These are phyloP conservation scores for Eupithecia pulchellata DNA, from an alignment of 2,888 invertebrate genomes.

Conservation along the genomic window DNA sequence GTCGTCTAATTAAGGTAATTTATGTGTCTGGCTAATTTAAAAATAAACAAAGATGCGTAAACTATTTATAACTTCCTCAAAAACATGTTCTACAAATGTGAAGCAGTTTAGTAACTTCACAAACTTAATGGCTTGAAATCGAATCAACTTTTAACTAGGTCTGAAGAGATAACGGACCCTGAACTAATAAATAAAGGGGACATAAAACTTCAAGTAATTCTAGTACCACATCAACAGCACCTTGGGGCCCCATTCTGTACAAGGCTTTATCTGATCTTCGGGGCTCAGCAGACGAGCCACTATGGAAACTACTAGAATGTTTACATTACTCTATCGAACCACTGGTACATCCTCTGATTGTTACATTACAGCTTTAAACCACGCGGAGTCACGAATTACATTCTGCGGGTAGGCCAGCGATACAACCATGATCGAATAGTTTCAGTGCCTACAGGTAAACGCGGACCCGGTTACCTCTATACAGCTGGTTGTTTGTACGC, in stretches of 20 bases:
- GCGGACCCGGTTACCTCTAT: too few species aligned
- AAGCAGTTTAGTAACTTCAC: not conserved
- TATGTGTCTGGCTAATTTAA: not conserved
- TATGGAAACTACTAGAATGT: not conserved
- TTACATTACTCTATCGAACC: not conserved
- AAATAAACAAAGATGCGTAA: not conserved
- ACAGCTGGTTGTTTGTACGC: too few species aligned
- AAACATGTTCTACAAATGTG: not conserved
- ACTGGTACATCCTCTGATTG: not conserved
- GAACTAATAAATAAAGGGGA: conserved; percentile 21
- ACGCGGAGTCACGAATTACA: too few species aligned
- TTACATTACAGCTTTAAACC: not conserved
- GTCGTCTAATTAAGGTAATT: conserved; percentile 36
- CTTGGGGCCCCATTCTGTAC: conserved; percentile 65
- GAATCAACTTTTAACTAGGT: conserved; percentile 40
- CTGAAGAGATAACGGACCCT: conserved; percentile 31
- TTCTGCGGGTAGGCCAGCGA: not conserved
- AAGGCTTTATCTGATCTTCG: conserved; percentile 50
- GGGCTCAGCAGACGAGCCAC: not conserved
- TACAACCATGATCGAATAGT: too few species aligned
- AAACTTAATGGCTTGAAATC: not conserved
- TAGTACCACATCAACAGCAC: conserved; percentile 60
- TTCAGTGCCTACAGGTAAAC: too few species aligned
- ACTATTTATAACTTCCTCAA: not conserved
- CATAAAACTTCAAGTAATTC: conserved; percentile 56